phyloP scores from a whole-genome alignment of 2,113 vertebrate species.

The Dasypus novemcinctus region DNA sequence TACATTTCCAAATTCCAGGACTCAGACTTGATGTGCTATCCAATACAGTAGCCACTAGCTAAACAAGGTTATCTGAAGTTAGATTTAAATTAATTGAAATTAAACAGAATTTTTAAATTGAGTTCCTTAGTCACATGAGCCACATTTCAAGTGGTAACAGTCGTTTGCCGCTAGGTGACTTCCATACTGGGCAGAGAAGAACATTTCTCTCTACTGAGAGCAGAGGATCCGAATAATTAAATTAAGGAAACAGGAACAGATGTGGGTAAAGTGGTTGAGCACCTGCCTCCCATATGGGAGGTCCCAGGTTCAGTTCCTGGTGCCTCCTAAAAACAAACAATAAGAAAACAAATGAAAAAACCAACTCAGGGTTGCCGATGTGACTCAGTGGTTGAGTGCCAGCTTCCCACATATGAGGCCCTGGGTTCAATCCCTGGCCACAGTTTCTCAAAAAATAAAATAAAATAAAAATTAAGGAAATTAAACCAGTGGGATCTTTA shows the following conservation, averaged over 20 bases:
- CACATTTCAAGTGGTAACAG: not conserved
- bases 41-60: not conserved
- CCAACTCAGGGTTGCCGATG: too few species aligned
- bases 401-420: too few species aligned
- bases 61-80: not conserved
- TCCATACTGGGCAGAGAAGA: too few species aligned
- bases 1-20: not conserved
- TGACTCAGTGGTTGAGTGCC: too few species aligned
- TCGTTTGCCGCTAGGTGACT: not conserved
- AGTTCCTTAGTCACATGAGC: not conserved
- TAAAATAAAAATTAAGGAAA: too few species aligned
- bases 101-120: not conserved
- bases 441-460: too few species aligned
- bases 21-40: not conserved
- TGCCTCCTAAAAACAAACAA: too few species aligned
- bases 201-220: not conserved
- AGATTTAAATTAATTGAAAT: not conserved
- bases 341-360: too few species aligned
- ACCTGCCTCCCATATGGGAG: too few species aligned
- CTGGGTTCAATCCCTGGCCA: too few species aligned
- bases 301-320: too few species aligned
- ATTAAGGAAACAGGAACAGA: not conserved
- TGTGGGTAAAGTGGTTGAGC: too few species aligned
- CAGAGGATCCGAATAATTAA: not conserved
- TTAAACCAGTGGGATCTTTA: not conserved